Base-by-base conservation (phyloP, 1,140 invertebrate genomes). In the Anastatus disparis region DNA sequence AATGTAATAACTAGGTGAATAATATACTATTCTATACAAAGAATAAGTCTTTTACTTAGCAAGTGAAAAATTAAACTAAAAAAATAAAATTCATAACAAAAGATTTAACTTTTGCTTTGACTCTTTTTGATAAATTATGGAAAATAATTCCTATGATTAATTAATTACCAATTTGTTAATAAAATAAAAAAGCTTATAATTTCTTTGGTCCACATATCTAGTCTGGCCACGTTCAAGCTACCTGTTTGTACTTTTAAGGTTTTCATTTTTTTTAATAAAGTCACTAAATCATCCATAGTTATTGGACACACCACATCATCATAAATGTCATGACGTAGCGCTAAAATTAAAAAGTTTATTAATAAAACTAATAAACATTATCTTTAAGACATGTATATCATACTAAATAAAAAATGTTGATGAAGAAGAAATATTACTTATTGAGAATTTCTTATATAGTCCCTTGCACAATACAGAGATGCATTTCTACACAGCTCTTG, bases 401-500 rank as follows among this genome's bases (percentile, higher is more conserved):
- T 38, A 38, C 35, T 38, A 7, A 38, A 38, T 38, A 38, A n/a
- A n/a, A 50, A 50, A 22, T 15, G 22, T 50, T 13, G 29, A 8
- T 6, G 2, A 55, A 48, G 35, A 20, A 26, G 35, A 38, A 27
- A 38, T 29, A 40, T 55, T 22, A 80, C 76, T 76, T 76, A 86
- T 84, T 70, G 65, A 10, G 82, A 64, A 72, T 86, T 79, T 3
- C 87, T 87, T 50, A 91, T 80, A 72, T 87, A 90, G 79, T 96
- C 94, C 73, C 94, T 85, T 27, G 97, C 91, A 65, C 95, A 87
- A 82, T 93, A 95, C 10, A 98, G 91, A 22, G 96, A 95, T 7
- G 96, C 96, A 83, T 92, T 92, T 10, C 97, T 89, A 79, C 96
- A 99, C 76, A 97, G 86, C 86, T 98, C 96, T 76, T 93, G 89